Evolutionary conservation across 2,888 invertebrate genomes (phyloP), one percentile per base, ranked within the genome.

Genomic region (Drosophila formosana): DNA sequence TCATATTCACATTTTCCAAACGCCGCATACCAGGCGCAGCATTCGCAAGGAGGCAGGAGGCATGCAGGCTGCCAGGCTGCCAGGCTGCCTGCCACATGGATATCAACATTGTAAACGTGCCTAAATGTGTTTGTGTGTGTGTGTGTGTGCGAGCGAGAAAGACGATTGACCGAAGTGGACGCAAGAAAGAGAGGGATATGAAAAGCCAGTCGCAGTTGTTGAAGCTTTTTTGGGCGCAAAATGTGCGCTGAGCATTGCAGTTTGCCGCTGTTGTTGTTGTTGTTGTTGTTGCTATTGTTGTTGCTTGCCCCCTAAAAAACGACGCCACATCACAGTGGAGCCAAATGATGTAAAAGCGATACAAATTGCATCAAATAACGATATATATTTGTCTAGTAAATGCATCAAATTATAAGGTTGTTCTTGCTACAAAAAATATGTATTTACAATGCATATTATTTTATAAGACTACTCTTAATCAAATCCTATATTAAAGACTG

Each of bases 1-100:
- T 91, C 90, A 91, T 90, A 90, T 91, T 91, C 90, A 91, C 89
- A 90, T 88, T 89, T 90, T 82, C 87, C 83, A 83, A 88, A 88
- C 78, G 84, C 87, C 82, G 81, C 82, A 90, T 81, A 78, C 89
- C 87, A 88, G 72, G 72, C 87, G 79, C 80, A 86, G 75, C 76
- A 81, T 77, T 80, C 89, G 89, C 4, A 78, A 87, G 73, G 70
- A 66, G 18, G 18, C 18, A 32, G 60, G 51, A 47, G 46, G 58
- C 34, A 28, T 47, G 52, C 78, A 80, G 66, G 41, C 65, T 77
- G 71, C 63, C 72, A 18, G 61, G 43, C 57, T 55, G 56, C 63
- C 55, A 61, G 71, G 61, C 72, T 13, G 61, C 37, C 57, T 55
- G 56, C 63, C 55, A 61, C 75, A 72, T 63, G 66, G 65, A 72